Evolutionary conservation across 2,113 vertebrate species (phyloP).

Genomic region (Sialia sialis): DNA sequence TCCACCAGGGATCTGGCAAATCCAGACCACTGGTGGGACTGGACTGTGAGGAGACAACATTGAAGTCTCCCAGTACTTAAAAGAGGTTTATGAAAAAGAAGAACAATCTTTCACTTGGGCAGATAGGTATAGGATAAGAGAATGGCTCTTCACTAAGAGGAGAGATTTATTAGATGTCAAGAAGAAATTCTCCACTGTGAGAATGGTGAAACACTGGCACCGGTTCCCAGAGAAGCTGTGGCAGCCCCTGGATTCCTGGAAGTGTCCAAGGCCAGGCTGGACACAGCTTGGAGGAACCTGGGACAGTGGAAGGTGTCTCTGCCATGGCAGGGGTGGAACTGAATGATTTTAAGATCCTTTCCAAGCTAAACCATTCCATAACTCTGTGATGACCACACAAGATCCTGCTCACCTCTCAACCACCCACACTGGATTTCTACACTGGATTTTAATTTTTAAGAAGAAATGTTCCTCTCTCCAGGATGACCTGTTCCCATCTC

Average conservation of each 20-base stretch:
- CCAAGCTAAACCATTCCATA: neutral
- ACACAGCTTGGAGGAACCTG: fast-evolving
- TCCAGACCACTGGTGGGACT: neutral
- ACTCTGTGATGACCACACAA: neutral
- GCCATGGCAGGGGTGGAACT: neutral
- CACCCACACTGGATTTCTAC: neutral
- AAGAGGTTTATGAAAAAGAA: neutral
- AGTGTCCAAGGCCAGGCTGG: neutral
- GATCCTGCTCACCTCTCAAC: neutral
- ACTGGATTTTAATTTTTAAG: neutral
- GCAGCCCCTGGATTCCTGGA: neutral
- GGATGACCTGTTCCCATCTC: neutral
- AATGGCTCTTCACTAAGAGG: neutral
- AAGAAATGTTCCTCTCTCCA: neutral
- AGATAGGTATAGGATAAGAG: neutral
- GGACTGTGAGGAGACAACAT: neutral
- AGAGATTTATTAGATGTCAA: neutral
- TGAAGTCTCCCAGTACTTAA: no score
- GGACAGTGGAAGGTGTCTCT: neutral
- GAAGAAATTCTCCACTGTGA: neutral
- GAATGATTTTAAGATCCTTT: neutral
- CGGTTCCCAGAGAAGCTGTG: neutral
- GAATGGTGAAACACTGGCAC: fast-evolving
- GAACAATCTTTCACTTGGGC: neutral
- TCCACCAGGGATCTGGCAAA: neutral